Conservation (phyloP, 2,888 invertebrate genomes). For the Xestia c-nigrum region DNA sequence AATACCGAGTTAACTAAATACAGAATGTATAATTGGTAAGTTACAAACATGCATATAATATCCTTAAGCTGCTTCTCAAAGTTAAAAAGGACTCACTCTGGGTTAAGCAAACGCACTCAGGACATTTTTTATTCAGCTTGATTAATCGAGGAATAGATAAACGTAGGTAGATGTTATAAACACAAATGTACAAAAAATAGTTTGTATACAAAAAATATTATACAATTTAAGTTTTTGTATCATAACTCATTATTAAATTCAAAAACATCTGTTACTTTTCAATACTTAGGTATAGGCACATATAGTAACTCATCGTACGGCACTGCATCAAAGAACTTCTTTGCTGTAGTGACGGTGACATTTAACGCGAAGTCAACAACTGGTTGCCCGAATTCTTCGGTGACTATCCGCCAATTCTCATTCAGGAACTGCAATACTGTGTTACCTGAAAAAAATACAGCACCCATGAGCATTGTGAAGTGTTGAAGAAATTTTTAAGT, state of each 20-base stretch:
- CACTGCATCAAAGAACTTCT: slow-evolving; percentile 86
- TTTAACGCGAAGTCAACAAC: slow-evolving; percentile 87
- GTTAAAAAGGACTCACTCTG: background rate
- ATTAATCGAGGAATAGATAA: background rate
- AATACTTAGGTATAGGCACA: slow-evolving; percentile 87
- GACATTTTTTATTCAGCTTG: background rate
- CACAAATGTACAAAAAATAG: background rate
- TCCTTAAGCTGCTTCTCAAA: background rate
- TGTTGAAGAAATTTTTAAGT: background rate
- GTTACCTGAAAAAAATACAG: slow-evolving; percentile 81
- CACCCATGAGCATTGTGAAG: slow-evolving; percentile 22
- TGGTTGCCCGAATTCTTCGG: slow-evolving; percentile 87
- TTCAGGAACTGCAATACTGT: slow-evolving; percentile 86
- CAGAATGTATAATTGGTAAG: background rate
- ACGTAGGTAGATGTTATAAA: slow-evolving; percentile 2
- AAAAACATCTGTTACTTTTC: slow-evolving; percentile 57
- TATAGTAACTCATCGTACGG: slow-evolving; percentile 86
- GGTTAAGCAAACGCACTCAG: background rate
- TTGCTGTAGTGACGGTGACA: slow-evolving; percentile 84
- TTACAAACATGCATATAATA: background rate
- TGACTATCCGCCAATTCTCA: slow-evolving; percentile 88
- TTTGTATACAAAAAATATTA: slow-evolving; percentile 1
- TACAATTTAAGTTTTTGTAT: slow-evolving; percentile 18
- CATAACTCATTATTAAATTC: background rate
- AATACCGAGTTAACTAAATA: background rate